Evolutionary conservation across 2,113 vertebrate genomes (phyloP), one percentile per base, ranked within the genome.

Genomic region (Asarcornis scutulata): DNA sequence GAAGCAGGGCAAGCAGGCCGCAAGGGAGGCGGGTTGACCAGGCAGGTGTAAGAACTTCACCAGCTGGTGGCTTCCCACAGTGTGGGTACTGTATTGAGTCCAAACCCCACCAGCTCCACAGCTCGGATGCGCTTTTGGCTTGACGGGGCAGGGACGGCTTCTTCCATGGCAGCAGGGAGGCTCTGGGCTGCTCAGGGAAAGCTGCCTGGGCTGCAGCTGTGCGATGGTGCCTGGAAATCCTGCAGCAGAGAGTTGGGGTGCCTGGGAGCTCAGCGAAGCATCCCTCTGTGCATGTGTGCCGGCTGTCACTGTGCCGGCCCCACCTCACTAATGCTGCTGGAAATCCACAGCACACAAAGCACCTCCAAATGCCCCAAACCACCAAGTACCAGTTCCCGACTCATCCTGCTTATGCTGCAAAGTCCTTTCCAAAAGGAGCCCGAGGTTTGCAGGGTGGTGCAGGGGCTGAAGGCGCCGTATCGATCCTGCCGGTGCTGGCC

Each of bases 21-120:
- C 0, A 2, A 22, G 66, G 26, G 10, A 40, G 13, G 15, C 0
- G 1, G 21, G 11, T 48, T 88, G 21, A 8, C 25, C 32, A 11
- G 48, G 48, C n/a, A 20, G 68, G 26, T 50, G 17, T 25, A 29
- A 55, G 71, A 29, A 1, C 64, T 48, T 82, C 16, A 7, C 31
- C 69, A 63, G 13, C 21, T n/a, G 4, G 0, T 4, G 8, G 44
- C 55, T 9, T 44, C 18, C 42, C 15, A 29, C 17, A 26, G 4
- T 0, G 17, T 2, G 0, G 52, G 13, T 4, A 5, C 0, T 8
- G 7, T 0, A 2, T 34, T 0, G 2, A 38, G 50, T 3, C 36
- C 0, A 0, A 62, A 73, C 44, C 27, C 67, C 6, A 86, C 36
- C 31, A 3, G 60, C 62, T 42, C 40, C 2, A 0, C 1, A 2